Percentiles rank a stretch among this genome's conserved stretches.
Evolutionary conservation across 2,797 vertebrate genomes (phyloP).

Genomic region (Pangasius sanitwongsei): DNA sequence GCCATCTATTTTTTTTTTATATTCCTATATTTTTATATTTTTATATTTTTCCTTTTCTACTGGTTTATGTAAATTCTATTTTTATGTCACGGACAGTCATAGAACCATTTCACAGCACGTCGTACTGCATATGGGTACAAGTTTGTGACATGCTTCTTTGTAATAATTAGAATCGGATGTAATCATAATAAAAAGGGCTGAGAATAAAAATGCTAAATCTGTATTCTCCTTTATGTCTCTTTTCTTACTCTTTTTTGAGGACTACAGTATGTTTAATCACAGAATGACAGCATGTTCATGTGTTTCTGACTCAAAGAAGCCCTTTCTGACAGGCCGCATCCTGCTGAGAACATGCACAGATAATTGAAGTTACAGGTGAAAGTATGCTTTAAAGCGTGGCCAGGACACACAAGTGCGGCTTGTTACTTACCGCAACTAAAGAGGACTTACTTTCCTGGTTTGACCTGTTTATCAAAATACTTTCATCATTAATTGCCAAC

Average conservation of each 20-base stretch:
- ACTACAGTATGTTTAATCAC: background rate
- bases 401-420: background rate
- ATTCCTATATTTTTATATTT: no score
- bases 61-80: no score
- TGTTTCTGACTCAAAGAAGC: background rate
- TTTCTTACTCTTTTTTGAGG: background rate
- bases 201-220: no score
- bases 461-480: background rate
- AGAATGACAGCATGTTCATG: background rate
- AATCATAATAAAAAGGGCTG: background rate
- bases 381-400: background rate
- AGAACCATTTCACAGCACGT: no score
- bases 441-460: background rate
- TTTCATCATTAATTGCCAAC: background rate
- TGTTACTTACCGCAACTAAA: background rate
- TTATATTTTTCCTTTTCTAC: no score
- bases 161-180: background rate
- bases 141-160: background rate
- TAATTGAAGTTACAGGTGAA: background rate
- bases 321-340: background rate
- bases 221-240: no score
- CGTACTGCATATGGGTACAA: background rate
- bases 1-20: no score
- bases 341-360: background rate
- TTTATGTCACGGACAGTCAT: no score